Base-by-base conservation (phyloP, 2,888 invertebrate genomes). In the Rotaria sp. region DNA sequence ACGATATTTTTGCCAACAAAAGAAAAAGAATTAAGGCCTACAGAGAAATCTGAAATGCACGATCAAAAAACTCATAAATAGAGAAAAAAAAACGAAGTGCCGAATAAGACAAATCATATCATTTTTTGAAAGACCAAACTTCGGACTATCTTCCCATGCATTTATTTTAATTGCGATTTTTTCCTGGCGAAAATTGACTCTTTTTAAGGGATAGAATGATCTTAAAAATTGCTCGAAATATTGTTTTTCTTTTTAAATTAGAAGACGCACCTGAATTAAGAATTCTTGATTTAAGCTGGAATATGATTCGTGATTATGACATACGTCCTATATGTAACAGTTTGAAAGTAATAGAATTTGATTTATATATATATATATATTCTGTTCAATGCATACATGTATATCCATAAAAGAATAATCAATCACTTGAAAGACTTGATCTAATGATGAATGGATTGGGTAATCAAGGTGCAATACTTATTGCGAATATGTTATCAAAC, bases 231-330 rank as follows among this genome's bases (percentile, higher is more conserved):
- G n/a, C n/a, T n/a, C n/a, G n/a, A n/a, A n/a, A n/a, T n/a, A n/a
- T 21, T 35, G 4, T 74, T 15, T 80, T 41, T 80, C 4, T 2
- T 3, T 80, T 45, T 35, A 8, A 7, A 24, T n/a, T n/a, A 80
- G 80, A 80, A 13, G 80, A 80, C 18, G n/a, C 26, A 80, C 80
- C 80, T 11, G 41, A 41, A 80, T 80, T 80, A 80, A 24, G 45
- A 41, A 45, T 80, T 45, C 45, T 80, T 45, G 45, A 80, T 80
- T 45, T 80, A 80, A 80, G 80, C 24, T 80, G 80, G 80, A 80
- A 80, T n/a, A 80, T n/a, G 80, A 80, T 80, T 45, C n/a, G 45
- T 15, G n/a, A 80, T 13, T 45, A 80, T 80, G 80, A 41, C n/a
- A 80, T 80, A 26, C 41, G 45, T 45, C 80, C 80, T 26, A 80